Percentiles rank a stretch among this genome's conserved stretches.
phyloP scores from a whole-genome alignment of 2,113 vertebrate species.

The Limanda limanda region DNA sequence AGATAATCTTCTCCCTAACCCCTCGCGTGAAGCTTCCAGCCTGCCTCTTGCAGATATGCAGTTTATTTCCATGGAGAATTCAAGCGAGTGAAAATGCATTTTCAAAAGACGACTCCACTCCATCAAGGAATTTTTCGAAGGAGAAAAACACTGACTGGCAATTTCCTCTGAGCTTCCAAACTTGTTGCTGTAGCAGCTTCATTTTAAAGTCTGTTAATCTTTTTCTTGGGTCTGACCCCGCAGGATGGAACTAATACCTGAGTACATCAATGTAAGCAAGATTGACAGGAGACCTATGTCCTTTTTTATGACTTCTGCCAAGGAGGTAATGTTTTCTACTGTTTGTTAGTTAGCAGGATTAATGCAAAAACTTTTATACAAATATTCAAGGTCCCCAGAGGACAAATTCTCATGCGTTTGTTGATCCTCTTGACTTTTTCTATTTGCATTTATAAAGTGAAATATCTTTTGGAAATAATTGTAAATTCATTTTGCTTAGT shows the following conservation, averaged over 20 bases:
- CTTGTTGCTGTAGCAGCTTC: conserved; percentile 55
- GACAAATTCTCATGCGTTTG: neutral
- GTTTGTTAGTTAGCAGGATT: neutral
- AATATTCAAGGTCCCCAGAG: neutral
- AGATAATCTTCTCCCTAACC: conserved; percentile 11
- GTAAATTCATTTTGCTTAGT: no score
- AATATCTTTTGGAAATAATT: no score
- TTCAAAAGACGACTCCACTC: conserved; percentile 30
- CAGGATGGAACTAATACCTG: conserved; percentile 35
- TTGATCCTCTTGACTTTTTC: no score
- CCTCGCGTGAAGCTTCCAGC: conserved; percentile 19
- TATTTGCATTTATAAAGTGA: no score
- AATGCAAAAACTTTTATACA: no score
- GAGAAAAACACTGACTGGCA: conserved; percentile 46
- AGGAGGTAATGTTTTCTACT: neutral
- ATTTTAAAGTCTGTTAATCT: conserved; percentile 58
- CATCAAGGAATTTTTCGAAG: conserved; percentile 48
- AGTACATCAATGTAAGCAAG: conserved; percentile 37
- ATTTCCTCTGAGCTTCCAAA: conserved; percentile 58
- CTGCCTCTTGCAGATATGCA: conserved; percentile 58
- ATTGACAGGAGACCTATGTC: conserved; percentile 36
- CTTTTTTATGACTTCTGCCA: conserved; percentile 7
- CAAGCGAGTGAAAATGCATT: conserved; percentile 19
- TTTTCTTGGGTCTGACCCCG: conserved; percentile 51
- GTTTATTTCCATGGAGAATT: conserved; percentile 27